These are phyloP conservation scores for Lissonota sp. DNA, from an alignment of 2,888 invertebrate species.

Conservation along the genomic window DNA sequence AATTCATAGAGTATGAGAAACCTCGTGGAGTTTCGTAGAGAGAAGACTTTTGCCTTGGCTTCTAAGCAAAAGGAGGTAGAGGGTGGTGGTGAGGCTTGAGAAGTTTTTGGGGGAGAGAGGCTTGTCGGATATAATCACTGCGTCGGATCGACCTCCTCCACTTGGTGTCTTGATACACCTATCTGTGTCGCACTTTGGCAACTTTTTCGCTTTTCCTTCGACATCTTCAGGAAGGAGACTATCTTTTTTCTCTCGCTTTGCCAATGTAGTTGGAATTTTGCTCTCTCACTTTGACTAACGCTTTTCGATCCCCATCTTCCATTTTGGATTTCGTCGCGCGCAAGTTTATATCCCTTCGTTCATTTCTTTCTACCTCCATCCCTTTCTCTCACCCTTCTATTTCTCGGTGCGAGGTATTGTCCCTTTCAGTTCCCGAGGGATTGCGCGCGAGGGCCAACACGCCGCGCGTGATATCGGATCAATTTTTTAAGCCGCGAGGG, in stretches of 20 bases:
- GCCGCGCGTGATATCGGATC: constrained; percentile 82
- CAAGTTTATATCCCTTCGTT: constrained; percentile 27
- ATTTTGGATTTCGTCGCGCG: constrained; percentile 66
- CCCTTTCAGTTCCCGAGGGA: constrained; percentile 80
- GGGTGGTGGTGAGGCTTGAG: constrained; percentile 66
- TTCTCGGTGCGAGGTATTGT: constrained; percentile 77
- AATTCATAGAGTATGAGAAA: constrained; percentile 27
- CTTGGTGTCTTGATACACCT: constrained; percentile 54
- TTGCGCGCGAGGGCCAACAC: constrained; percentile 78
- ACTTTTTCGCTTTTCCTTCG: constrained; percentile 49
- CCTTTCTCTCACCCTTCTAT: constrained; percentile 54
- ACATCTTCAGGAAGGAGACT: constrained; percentile 49
- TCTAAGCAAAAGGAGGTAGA: constrained; percentile 47
- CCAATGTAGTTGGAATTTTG: constrained; percentile 59
- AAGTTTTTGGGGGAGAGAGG: constrained; percentile 74
- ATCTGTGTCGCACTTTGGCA: constrained; percentile 47
- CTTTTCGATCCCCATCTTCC: constrained; percentile 45
- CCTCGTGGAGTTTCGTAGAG: constrained; percentile 25
- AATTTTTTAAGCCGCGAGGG: constrained; percentile 83
- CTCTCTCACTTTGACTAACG: constrained; percentile 60
- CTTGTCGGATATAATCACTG: constrained; percentile 81
- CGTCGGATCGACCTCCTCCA: constrained; percentile 65
- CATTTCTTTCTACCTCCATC: constrained; percentile 63
- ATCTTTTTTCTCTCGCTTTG: constrained; percentile 44
- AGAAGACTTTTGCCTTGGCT: constrained; percentile 31